These are phyloP conservation scores for Cephus rjabovi DNA, from an alignment of 2,888 invertebrate species.

Conservation along the genomic window DNA sequence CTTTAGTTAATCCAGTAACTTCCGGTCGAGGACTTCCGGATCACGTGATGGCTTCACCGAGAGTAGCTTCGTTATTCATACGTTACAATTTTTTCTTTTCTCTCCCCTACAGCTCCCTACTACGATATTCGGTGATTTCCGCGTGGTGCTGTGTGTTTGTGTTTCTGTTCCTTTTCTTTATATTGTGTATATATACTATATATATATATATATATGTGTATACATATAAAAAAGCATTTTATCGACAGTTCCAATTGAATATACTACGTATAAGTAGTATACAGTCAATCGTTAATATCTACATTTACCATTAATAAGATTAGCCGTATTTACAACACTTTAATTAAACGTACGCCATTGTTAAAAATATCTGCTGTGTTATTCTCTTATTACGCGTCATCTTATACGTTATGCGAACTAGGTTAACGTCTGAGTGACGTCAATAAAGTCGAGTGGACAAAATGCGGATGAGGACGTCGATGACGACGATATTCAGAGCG, in stretches of 20 bases:
- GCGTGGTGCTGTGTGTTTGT: constrained; percentile 4
- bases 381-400: constrained; percentile 1
- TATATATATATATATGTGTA: constrained; percentile 21
- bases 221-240: constrained; percentile 59
- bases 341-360: constrained; percentile 33
- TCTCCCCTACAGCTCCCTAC: constrained; percentile 10
- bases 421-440: background rate
- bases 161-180: constrained; percentile 20
- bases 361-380: constrained; percentile 51
- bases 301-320: constrained; percentile 48
- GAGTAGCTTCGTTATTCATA: background rate
- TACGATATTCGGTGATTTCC: constrained; percentile 6
- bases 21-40: background rate
- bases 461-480: background rate
- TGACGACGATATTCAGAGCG: background rate
- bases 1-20: background rate
- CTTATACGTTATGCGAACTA: background rate
- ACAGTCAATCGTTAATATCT: constrained; percentile 14
- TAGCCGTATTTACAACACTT: constrained; percentile 57
- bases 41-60: background rate
- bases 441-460: background rate
- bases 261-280: constrained; percentile 12
- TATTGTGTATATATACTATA: constrained; percentile 11
- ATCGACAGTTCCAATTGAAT: constrained; percentile 56
- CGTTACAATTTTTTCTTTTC: constrained; percentile 18